Base-by-base conservation (phyloP, 2,888 invertebrate species). In the Nebria salina region DNA sequence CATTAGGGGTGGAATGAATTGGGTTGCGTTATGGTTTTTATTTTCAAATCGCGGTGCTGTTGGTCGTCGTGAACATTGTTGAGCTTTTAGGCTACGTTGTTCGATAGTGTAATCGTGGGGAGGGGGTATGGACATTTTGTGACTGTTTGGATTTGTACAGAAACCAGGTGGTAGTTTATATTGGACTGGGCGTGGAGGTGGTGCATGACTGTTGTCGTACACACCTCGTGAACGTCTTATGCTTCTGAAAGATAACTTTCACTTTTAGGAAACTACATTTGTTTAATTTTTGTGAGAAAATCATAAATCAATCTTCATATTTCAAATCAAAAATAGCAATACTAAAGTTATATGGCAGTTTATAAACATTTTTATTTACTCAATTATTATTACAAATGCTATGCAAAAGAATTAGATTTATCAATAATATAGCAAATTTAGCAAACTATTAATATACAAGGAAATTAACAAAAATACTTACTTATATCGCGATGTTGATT, bases 61-160 rank as follows among this genome's bases (percentile, higher is more conserved):
- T 11, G 34, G 7, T 54, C 8, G 34, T 0, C 70, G 70, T 13
- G 70, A 0, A n/a, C 66, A 34, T 43, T 79, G 5, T 43, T 34
- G 2, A 0, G 5, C 5, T 34, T 34, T 34, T 34, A 34, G 34
- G 34, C 34, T 34, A 5, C 5, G 34, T 34, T 34, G 34, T 6
- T 70, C 70, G n/a, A 64, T 41, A 20, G 73, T 1, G n/a, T 75
- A 80, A 34, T 80, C 80, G 1, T 25, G 72, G 9, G 80, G 80
- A 0, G 80, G 75, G 41, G 79, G 79, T 7, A 79, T 15, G 15
- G 42, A 2, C 68, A 34, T 9, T 15, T 34, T 75, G 9, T 80
- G 54, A 65, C 34, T 75, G 11, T 79, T 41, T 20, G 70, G 75
- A 15, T 54, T 80, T n/a, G 42, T 20, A 54, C 70, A 65, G 13